phyloP scores from a whole-genome alignment of 2,797 vertebrate genomes.

The Mionectes olivaceus region DNA sequence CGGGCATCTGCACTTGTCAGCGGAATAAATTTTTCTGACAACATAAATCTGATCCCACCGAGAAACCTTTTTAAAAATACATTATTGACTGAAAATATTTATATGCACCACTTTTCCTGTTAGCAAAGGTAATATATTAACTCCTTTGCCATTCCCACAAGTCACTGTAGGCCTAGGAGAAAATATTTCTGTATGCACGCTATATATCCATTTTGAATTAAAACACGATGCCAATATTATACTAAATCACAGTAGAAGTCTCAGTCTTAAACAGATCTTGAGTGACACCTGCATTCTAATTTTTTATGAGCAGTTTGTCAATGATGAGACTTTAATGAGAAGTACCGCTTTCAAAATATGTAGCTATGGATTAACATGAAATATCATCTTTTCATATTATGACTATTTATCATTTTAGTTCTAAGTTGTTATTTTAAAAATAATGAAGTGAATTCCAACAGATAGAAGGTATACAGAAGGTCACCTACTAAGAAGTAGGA shows the following conservation, averaged over 20 bases:
- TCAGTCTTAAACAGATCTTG: slow-evolving; percentile 15
- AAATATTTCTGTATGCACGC: slow-evolving; percentile 37
- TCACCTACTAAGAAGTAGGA: not conserved
- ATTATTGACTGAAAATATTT: slow-evolving; percentile 78
- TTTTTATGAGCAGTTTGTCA: not conserved
- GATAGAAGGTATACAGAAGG: not conserved
- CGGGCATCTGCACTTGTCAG: slow-evolving; percentile 25
- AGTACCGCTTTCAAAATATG: not conserved
- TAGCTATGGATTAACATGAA: not conserved
- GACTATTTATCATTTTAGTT: not conserved
- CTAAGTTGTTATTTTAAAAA: not conserved
- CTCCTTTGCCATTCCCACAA: slow-evolving; percentile 40
- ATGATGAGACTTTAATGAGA: slow-evolving; percentile 8
- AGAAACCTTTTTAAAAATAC: slow-evolving; percentile 66
- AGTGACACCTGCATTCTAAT: slow-evolving; percentile 17
- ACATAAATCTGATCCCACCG: slow-evolving; percentile 73
- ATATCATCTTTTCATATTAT: not conserved
- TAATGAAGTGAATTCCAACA: not conserved
- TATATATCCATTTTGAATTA: slow-evolving; percentile 60
- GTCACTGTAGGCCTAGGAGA: slow-evolving; percentile 29
- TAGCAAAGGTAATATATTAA: slow-evolving; percentile 76
- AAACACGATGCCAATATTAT: slow-evolving; percentile 21
- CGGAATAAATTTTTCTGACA: slow-evolving; percentile 72
- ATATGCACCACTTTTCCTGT: slow-evolving; percentile 76
- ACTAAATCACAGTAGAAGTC: slow-evolving; percentile 34